A percentile compares a stretch with the other conserved stretches of the same genome.
Conservation (phyloP, 1,140 invertebrate species). For the Mactra quadrangularis region DNA sequence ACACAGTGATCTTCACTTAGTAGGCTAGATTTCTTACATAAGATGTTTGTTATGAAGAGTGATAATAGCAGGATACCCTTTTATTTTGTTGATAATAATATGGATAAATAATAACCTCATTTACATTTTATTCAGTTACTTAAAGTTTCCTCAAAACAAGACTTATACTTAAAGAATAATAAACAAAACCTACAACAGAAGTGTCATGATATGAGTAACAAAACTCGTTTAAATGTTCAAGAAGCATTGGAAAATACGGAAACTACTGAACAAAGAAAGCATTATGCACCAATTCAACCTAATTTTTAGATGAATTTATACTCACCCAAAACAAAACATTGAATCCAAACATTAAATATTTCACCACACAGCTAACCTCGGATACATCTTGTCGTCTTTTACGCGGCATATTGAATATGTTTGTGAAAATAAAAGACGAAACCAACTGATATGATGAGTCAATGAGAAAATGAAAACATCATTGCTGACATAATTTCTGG, state of each 20-base stretch:
- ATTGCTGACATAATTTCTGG: constrained; percentile 20
- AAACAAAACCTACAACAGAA: no score
- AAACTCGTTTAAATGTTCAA: no score
- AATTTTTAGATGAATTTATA: not conserved
- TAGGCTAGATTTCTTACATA: no score
- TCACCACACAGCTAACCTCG: constrained; percentile 98
- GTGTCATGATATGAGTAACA: no score
- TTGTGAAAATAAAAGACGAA: not conserved
- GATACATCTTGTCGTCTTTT: constrained; percentile 76
- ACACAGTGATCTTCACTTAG: no score
- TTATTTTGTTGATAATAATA: no score
- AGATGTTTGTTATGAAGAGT: no score
- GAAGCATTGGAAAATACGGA: not conserved
- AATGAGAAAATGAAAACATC: not conserved
- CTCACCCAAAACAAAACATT: constrained; percentile 99
- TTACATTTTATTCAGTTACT: no score
- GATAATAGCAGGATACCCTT: no score
- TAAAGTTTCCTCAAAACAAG: no score
- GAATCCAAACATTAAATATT: constrained; percentile 98
- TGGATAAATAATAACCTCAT: no score
- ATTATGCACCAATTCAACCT: not conserved
- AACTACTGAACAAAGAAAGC: constrained; percentile 15
- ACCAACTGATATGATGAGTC: not conserved
- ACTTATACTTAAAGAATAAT: no score
- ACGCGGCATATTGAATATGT: constrained; percentile 37